Base-by-base conservation (phyloP, 2,797 vertebrate genomes). In the Clarias platycephalus region DNA sequence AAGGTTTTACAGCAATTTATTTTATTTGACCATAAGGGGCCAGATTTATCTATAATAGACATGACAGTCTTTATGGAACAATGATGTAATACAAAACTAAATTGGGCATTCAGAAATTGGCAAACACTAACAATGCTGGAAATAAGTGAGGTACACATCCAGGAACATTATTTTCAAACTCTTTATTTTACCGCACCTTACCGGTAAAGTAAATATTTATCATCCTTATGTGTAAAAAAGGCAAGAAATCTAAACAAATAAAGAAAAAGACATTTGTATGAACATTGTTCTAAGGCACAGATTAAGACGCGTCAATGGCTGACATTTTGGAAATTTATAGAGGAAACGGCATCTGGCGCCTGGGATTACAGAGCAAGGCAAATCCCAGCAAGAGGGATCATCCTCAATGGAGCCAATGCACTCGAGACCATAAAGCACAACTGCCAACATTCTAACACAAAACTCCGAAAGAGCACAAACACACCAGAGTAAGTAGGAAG, bases 401-500 rank as follows among this genome's bases (percentile, higher is more conserved):
- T 86, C 83, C 67, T 78, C 79, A 78, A 49, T 67, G 28, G 34
- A 82, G 80, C 66, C 66, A 87, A 88, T 82, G 76, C 71, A 89
- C 84, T 84, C 70, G 82, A 83, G 64, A 67, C 44, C 83, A 86
- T 86, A 86, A 90, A 88, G 40, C 80, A 84, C 72, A 85, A 88
- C 80, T 82, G 75, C 82, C 49, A 57, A 34, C 64, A 85, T 75
- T 53, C 60, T 24, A 37, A 26, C 62, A 81, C 55, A 81, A 71
- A 57, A 58, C 22, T n/a, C 77, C 57, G 28, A 64, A 85, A 77
- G 49, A 66, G 62, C 31, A 60, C 74, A 62, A 53, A 60, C 74
- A 86, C 64, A n/a, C 24, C 26, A 66, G 15, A 22, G 90, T 92
- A 92, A 92, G 88, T 85, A 55, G 76, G 89, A 84, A 68, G 86